Base-by-base conservation (phyloP, 2,888 invertebrate species). In the Notodonta dromedarius region DNA sequence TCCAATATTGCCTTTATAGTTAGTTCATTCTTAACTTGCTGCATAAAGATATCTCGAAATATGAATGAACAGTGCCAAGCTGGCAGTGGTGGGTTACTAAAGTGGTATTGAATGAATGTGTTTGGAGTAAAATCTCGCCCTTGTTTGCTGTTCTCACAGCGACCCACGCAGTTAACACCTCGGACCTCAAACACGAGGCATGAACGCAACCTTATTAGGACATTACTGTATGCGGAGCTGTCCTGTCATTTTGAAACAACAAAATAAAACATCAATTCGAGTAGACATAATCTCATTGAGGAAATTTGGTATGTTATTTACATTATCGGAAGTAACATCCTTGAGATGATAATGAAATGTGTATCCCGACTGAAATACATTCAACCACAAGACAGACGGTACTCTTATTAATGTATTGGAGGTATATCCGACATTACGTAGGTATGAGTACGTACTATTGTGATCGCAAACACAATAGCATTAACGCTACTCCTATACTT, bases 101-200 rank as follows among this genome's bases (percentile, higher is more conserved):
- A 56, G 39, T 58, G 61, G 61, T 66, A 59, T 61, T 78, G 71
- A 73, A 79, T 76, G 76, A 70, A 60, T 70, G 66, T 54, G 39
- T 74, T 79, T 74, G 73, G 24, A 73, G 67, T 71, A 59, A 65
- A 67, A 66, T 63, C 54, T 67, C 62, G 62, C 63, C 62, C 56
- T 53, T 90, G 87, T 92, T 91, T 92, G 86, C 73, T 48, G 79
- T 92, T 92, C 92, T 83, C 92, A 91, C 89, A 86, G 72, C 84
- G 71, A 76, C 87, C 87, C 80, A 86, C 87, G 77, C 83, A 80
- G 77, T 87, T 90, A 86, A 77, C 90, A 84, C 87, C 87, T 89
- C 77, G 32, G 51, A 65, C 64, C 60, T 64, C 72, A 73, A 74
- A 74, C 71, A 70, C 66, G 66, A 66, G 66, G 60, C 67, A 66